Evolutionary conservation across 1,140 invertebrate species (phyloP).

Genomic region (Myzus persicae): DNA sequence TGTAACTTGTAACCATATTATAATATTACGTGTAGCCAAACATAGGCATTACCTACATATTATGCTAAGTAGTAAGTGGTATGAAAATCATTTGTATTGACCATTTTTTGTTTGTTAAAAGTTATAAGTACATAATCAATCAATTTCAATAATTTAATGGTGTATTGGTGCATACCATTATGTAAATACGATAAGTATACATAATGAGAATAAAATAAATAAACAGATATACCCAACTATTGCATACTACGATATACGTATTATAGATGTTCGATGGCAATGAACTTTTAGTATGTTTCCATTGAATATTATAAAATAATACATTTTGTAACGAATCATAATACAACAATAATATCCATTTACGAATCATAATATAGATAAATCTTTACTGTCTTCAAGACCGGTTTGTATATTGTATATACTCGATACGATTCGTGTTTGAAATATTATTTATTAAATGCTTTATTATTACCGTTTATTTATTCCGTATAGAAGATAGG

Average conservation of each 20-base stretch:
- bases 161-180: not conserved
- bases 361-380: not conserved
- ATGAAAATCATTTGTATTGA: not conserved
- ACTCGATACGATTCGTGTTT: not conserved
- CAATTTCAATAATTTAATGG: not conserved
- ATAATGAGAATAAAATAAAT: too few species aligned
- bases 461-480: not conserved
- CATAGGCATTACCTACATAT: not conserved
- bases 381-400: not conserved
- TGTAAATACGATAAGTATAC: not conserved
- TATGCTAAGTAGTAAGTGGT: not conserved
- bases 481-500: not conserved
- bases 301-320: not conserved
- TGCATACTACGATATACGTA: not conserved
- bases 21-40: not conserved
- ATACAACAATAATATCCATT: not conserved
- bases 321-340: not conserved
- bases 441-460: slow-evolving; percentile 5
- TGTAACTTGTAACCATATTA: not conserved
- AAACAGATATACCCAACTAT: too few species aligned
- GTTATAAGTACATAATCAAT: not conserved
- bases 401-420: not conserved
- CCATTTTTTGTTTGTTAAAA: not conserved
- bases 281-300: not conserved
- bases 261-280: not conserved